Evolutionary conservation across 2,888 invertebrate species (phyloP).

Genomic region (Sphaerophoria taeniata): DNA sequence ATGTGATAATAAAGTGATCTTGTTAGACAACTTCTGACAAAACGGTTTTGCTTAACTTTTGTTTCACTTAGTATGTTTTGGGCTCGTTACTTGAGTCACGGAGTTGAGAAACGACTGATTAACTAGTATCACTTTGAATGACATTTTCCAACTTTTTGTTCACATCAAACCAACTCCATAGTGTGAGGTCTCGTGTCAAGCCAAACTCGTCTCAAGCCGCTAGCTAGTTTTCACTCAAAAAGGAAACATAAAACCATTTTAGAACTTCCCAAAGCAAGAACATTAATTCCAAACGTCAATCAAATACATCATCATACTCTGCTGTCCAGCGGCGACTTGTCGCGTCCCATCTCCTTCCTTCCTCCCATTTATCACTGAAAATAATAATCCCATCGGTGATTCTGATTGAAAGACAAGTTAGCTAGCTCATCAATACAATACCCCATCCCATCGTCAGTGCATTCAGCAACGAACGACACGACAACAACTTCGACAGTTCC

Average conservation of each 20-base stretch:
- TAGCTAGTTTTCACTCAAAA: slow-evolving; percentile 25
- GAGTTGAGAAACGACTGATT: not conserved
- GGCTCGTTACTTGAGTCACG: slow-evolving; percentile 26
- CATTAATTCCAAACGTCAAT: slow-evolving; percentile 70
- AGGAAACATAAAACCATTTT: slow-evolving; percentile 35
- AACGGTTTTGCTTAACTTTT: slow-evolving; percentile 27
- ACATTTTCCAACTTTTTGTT: not conserved
- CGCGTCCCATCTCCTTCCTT: slow-evolving; percentile 46
- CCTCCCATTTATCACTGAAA: slow-evolving; percentile 19
- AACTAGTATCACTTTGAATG: not conserved
- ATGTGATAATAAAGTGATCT: slow-evolving; percentile 37
- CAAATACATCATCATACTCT: slow-evolving; percentile 47
- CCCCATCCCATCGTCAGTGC: not conserved
- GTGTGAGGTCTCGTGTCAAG: slow-evolving; percentile 22
- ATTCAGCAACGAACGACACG: slow-evolving; percentile 8
- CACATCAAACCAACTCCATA: not conserved
- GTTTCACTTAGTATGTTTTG: not conserved
- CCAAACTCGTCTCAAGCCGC: not conserved
- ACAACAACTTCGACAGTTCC: slow-evolving; percentile 39
- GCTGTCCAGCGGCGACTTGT: slow-evolving; percentile 41
- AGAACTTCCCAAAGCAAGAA: slow-evolving; percentile 47
- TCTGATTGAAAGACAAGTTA: slow-evolving; percentile 35
- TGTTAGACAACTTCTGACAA: slow-evolving; percentile 11
- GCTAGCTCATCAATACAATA: slow-evolving; percentile 50
- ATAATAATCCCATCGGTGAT: slow-evolving; percentile 23